Evolutionary conservation across 2,888 invertebrate genomes (phyloP), one percentile per base, ranked within the genome.

Genomic region (Parnassius smintheus): DNA sequence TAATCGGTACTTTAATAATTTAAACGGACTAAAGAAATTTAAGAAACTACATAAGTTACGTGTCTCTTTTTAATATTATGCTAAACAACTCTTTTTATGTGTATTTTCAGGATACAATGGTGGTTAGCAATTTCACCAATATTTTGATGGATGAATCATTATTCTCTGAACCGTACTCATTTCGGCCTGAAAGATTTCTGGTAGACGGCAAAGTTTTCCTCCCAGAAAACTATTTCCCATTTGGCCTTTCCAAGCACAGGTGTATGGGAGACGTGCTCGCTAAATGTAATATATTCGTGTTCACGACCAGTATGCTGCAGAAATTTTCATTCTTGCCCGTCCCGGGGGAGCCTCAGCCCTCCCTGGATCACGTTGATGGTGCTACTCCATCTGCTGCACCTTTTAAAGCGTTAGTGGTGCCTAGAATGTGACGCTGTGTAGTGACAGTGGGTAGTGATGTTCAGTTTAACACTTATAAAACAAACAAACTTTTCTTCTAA

Each of bases 191-290:
- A 66, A 91, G 97, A 62, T 97, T 95, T 80, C 76, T 97, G 4
- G 85, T 89, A 10, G 88, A 94, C 59, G 93, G 93, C 0, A 95
- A 94, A 68, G 81, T 94, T 1, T 80, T 85, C 41, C 76, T 94
- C 1, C 95, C 95, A 0, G 95, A 96, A 18, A 91, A 93, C 51
- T 96, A 94, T 75, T 93, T 95, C 70, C 97, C 97, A 0, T 97
- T 97, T 74, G 96, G 96, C 13, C 86, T 94, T 59, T 95, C 96
- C 0, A 95, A 94, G 72, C 96, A 95, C 76, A 94, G 96, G 59
- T 97, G 97, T 75, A 94, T 97, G 94, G 97, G 97, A 0, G 97
- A 97, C 75, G 81, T 86, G 0, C 71, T 92, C n/a, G 95, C 95
- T 0, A 94, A 94, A 73, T 95, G 96, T 71, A 97, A 96, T 74